Percentiles rank a stretch among this genome's conserved stretches.
Evolutionary conservation across 1,140 invertebrate species (phyloP).

Genomic region (Saccostrea glomerata): DNA sequence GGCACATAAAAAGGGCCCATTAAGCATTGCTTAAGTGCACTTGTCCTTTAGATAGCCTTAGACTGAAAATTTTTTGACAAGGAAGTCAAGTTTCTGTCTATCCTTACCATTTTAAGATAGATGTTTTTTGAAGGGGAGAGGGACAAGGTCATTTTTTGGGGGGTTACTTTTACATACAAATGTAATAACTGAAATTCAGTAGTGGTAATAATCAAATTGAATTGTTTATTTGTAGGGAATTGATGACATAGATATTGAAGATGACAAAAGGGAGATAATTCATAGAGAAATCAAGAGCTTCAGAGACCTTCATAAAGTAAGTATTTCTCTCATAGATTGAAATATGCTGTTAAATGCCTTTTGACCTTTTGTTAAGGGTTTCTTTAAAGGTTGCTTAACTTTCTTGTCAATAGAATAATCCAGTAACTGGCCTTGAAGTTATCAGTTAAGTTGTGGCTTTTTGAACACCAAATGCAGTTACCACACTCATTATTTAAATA

Average conservation of each 20-base stretch:
- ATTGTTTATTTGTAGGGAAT: conserved; percentile 71
- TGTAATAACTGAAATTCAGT: no score
- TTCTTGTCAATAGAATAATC: not conserved
- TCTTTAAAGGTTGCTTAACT: conserved; percentile 26
- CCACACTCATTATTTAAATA: not conserved
- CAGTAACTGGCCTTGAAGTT: not conserved
- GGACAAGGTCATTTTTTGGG: no score
- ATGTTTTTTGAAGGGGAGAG: no score
- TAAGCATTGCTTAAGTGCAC: no score
- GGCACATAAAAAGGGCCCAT: no score
- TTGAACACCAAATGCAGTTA: not conserved
- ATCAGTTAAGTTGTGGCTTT: not conserved
- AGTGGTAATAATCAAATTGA: no score
- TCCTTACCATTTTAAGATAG: no score
- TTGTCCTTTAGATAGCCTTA: no score
- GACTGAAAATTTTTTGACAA: no score
- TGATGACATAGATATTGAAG: conserved; percentile 87
- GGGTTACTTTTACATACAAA: no score
- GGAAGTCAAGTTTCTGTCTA: no score
- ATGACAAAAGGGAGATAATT: conserved; percentile 95
- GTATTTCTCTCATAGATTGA: conserved; percentile 42
- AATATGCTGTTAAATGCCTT: conserved; percentile 12
- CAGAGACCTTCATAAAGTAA: conserved; percentile 97
- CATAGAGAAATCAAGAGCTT: conserved; percentile 97
- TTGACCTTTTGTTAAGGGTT: conserved; percentile 33